Conservation (phyloP, 2,797 vertebrate genomes). For the Nannoperca obscura region DNA sequence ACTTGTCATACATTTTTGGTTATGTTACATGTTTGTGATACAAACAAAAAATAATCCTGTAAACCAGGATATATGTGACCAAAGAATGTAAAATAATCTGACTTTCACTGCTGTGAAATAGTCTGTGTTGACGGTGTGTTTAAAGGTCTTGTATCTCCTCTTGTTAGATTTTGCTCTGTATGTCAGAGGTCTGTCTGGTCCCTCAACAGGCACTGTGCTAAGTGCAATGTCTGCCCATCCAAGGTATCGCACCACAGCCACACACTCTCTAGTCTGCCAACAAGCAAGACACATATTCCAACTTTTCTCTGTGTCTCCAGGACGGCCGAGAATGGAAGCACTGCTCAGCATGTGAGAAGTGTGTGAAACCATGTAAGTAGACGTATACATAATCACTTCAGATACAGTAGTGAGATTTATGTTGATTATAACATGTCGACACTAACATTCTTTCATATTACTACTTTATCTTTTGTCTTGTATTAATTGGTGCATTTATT, state of each 20-base stretch:
- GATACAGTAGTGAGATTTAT: background rate
- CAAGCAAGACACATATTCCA: background rate
- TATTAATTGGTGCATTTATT: background rate
- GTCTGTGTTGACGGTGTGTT: background rate
- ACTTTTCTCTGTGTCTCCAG: slow-evolving; percentile 71
- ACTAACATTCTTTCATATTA: background rate
- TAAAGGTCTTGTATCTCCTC: background rate
- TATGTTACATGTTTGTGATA: no score
- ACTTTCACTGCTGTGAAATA: no score
- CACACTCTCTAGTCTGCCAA: no score
- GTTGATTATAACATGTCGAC: background rate
- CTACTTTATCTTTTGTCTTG: background rate
- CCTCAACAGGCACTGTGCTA: slow-evolving; percentile 91
- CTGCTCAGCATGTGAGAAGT: slow-evolving; percentile 90
- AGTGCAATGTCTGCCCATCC: slow-evolving; percentile 92
- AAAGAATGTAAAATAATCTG: no score
- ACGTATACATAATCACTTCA: background rate
- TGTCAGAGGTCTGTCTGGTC: slow-evolving; percentile 90
- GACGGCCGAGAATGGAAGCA: slow-evolving; percentile 94
- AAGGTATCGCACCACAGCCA: slow-evolving; percentile 84
- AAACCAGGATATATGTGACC: no score
- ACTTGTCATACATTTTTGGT: no score
- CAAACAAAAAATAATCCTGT: no score
- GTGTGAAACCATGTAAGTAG: slow-evolving; percentile 94
- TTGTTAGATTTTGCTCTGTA: slow-evolving; percentile 87